Evolutionary conservation across 2,888 invertebrate species (phyloP).

Genomic region (Hypercompe scribonia): DNA sequence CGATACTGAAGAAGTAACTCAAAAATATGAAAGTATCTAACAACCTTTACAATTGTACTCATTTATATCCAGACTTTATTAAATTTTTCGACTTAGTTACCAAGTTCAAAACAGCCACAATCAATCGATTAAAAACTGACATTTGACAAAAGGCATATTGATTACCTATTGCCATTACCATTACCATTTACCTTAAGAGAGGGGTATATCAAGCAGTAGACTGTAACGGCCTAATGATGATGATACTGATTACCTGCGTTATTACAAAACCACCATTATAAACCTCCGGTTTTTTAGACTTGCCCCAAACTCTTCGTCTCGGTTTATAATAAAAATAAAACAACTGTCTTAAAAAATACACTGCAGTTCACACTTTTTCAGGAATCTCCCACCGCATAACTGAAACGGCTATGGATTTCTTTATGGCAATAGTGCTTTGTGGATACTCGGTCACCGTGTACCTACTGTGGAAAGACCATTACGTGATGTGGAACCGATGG

Average conservation of each 20-base stretch:
- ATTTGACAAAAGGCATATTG: neutral
- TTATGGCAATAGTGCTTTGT: slow-evolving; percentile 87
- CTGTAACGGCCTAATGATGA: too few relatives aligned
- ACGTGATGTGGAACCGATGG: slow-evolving; percentile 90
- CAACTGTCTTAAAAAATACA: slow-evolving; percentile 17
- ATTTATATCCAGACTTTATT: too few relatives aligned
- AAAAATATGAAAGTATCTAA: too few relatives aligned
- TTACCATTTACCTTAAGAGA: too few relatives aligned
- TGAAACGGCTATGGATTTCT: slow-evolving; percentile 87
- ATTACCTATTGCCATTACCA: too few relatives aligned
- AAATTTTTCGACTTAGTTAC: neutral
- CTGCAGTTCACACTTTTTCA: slow-evolving; percentile 47
- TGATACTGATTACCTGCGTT: too few relatives aligned
- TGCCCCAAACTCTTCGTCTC: neutral
- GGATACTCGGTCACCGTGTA: slow-evolving; percentile 89
- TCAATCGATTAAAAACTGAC: neutral
- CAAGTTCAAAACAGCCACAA: neutral
- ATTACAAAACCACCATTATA: too few relatives aligned
- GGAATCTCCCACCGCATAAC: slow-evolving; percentile 87
- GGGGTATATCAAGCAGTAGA: too few relatives aligned
- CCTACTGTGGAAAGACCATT: slow-evolving; percentile 88
- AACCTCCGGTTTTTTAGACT: too few relatives aligned
- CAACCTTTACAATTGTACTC: too few relatives aligned
- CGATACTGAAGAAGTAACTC: too few relatives aligned
- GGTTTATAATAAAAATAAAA: neutral